Conservation (phyloP, 1,140 invertebrate genomes). For the Drosophila obscura region DNA sequence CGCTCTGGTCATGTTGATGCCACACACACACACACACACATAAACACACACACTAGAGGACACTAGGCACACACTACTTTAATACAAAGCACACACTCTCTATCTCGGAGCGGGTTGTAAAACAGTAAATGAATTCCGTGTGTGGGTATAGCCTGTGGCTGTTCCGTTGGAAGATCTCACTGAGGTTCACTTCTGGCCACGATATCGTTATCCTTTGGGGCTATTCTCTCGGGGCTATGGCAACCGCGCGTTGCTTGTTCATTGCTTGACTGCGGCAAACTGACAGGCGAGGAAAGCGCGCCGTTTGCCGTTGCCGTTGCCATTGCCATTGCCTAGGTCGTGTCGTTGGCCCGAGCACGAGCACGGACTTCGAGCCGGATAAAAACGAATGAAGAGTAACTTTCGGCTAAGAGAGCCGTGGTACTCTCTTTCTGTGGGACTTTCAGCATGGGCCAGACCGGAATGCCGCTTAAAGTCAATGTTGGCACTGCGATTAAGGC, state of each 20-base stretch:
- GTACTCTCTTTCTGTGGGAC: conserved; percentile 17
- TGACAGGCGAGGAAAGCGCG: conserved; percentile 51
- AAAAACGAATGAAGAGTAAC: conserved; percentile 27
- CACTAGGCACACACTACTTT: conserved; percentile 1
- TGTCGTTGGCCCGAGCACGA: conserved; percentile 39
- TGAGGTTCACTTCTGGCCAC: conserved; percentile 2
- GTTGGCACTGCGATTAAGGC: conserved; percentile 29
- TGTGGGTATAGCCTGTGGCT: conserved; percentile 22
- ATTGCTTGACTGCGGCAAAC: conserved; percentile 78
- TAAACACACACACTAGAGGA: conserved; percentile 7
- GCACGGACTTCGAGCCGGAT: conserved; percentile 53
- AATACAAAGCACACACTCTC: no score
- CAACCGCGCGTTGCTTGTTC: conserved; percentile 65
- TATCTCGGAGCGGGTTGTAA: no score
- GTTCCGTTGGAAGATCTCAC: conserved; percentile 18
- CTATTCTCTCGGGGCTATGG: conserved; percentile 10
- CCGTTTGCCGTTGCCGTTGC: conserved; percentile 36
- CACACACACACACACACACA: conserved; percentile 26
- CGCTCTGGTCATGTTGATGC: conserved; percentile 52
- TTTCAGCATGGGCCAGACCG: not conserved
- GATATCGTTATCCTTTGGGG: conserved; percentile 37
- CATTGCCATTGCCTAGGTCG: conserved; percentile 33
- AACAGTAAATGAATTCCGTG: not conserved
- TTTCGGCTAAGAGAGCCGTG: conserved; percentile 29
- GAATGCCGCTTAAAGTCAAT: conserved; percentile 11